Evolutionary conservation across 2,888 invertebrate species (phyloP).

Genomic region (Folsomia candida): DNA sequence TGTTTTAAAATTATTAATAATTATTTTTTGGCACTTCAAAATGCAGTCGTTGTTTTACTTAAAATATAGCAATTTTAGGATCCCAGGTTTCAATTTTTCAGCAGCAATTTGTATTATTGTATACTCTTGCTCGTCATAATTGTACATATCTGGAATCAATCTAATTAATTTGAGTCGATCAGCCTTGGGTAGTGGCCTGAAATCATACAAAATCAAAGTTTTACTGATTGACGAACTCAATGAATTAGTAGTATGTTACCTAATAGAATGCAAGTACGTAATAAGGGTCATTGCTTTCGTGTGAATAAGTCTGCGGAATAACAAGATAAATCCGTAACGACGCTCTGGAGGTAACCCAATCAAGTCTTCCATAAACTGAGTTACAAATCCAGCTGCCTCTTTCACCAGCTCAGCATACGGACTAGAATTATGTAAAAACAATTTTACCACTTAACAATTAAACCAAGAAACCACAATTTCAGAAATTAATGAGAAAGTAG

Average conservation of each 20-base stretch:
- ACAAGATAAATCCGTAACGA: constrained; percentile 42
- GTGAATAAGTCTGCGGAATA: constrained; percentile 44
- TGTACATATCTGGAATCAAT: constrained; percentile 38
- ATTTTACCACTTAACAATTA: too few species aligned
- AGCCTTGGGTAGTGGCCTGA: constrained; percentile 11
- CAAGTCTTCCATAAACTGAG: constrained; percentile 43
- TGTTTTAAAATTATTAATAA: too few species aligned
- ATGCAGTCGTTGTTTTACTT: not conserved
- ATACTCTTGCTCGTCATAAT: constrained; percentile 45
- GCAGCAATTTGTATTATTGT: constrained; percentile 48
- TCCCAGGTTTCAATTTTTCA: constrained; percentile 49
- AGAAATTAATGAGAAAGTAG: not conserved
- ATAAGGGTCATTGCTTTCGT: constrained; percentile 47
- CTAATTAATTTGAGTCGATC: constrained; percentile 38
- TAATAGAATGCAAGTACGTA: constrained; percentile 43
- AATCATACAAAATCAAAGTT: not conserved
- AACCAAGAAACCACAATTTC: constrained; percentile 1
- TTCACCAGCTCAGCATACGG: constrained; percentile 41
- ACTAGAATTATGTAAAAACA: too few species aligned
- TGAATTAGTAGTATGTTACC: constrained; percentile 26
- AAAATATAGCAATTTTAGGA: constrained; percentile 34
- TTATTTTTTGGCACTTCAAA: not conserved
- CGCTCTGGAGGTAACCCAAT: constrained; percentile 37
- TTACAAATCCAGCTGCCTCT: constrained; percentile 45
- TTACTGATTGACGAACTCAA: not conserved